A percentile compares a stretch with the other conserved stretches of the same genome.
These are phyloP conservation scores for Drosophila maculinotata DNA, from an alignment of 2,888 invertebrate genomes.

Conservation along the genomic window DNA sequence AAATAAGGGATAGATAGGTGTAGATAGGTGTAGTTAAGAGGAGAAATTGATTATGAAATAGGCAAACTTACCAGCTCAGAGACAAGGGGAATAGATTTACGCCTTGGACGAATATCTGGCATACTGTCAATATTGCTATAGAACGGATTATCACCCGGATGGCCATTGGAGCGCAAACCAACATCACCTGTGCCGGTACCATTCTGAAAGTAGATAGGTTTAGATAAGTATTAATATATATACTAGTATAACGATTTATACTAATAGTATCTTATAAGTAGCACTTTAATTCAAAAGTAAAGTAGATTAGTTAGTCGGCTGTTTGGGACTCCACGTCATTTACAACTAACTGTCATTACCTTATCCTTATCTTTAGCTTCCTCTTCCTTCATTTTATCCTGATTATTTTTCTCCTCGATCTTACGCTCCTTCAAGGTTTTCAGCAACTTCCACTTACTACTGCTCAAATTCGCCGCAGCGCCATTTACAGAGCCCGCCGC, in stretches of 20 bases:
- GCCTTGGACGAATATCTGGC: slow-evolving; percentile 98
- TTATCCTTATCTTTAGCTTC: slow-evolving; percentile 89
- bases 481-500: slow-evolving; percentile 56
- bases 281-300: too few species aligned
- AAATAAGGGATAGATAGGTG: not conserved
- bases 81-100: slow-evolving; percentile 98
- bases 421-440: slow-evolving; percentile 95
- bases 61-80: slow-evolving; percentile 97
- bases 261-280: not conserved
- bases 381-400: slow-evolving; percentile 88
- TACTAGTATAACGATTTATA: slow-evolving; percentile 47
- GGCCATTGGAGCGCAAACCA: slow-evolving; percentile 92
- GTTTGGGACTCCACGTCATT: too few species aligned
- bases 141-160: slow-evolving; percentile 98
- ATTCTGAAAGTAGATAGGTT: slow-evolving; percentile 87
- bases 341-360: slow-evolving; percentile 85
- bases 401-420: slow-evolving; percentile 93
- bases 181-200: slow-evolving; percentile 92
- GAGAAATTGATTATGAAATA: not conserved
- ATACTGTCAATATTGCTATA: slow-evolving; percentile 99
- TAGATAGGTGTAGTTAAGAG: not conserved
- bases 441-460: slow-evolving; percentile 96
- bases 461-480: slow-evolving; percentile 87
- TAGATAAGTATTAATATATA: slow-evolving; percentile 1
- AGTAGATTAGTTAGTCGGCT: too few species aligned